Conservation (phyloP, 1,140 invertebrate species). For the Epicauta chinensis region DNA sequence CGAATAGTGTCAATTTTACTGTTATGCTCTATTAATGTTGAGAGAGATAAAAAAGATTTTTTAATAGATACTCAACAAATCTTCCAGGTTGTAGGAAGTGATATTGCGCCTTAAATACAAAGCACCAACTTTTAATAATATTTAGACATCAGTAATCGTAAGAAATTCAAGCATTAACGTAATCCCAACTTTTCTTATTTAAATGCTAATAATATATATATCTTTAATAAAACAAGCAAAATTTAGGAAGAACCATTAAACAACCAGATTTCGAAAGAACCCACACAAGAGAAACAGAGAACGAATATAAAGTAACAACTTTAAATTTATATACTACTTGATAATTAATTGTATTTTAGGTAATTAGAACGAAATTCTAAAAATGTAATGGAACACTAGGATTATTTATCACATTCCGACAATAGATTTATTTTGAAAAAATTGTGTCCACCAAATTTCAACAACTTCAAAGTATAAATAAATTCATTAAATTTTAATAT, state of each 20-base stretch:
- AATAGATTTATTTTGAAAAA: no score
- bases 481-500: no score
- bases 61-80: no score
- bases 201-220: constrained; percentile 17
- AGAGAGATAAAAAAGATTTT: no score
- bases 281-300: background rate
- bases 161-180: constrained; percentile 13
- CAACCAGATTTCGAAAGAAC: background rate
- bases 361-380: background rate
- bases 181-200: constrained; percentile 16
- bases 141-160: constrained; percentile 10
- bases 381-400: background rate
- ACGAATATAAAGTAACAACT: constrained; percentile 9
- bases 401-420: no score
- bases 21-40: no score
- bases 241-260: constrained; percentile 16
- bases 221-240: constrained; percentile 16
- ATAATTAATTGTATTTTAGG: constrained; percentile 25
- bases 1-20: no score
- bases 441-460: no score
- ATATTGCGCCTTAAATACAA: background rate
- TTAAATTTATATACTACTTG: constrained; percentile 19
- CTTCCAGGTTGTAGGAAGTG: background rate
- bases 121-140: constrained; percentile 7
- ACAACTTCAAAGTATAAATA: no score